Evolutionary conservation across 2,113 vertebrate species (phyloP).

Genomic region (Atherinomorus stipes): DNA sequence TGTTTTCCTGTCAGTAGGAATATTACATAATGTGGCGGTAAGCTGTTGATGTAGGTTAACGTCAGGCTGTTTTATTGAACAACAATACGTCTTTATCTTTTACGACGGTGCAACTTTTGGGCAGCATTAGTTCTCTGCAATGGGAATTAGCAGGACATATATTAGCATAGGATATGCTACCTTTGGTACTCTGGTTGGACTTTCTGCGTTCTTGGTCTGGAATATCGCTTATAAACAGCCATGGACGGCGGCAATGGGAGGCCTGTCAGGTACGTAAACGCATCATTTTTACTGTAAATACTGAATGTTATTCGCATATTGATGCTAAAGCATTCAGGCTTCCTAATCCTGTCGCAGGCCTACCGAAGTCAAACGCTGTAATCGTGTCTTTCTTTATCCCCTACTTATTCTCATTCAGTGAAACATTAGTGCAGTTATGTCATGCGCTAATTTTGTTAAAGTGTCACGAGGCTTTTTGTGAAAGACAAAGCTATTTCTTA

Average conservation of each 20-base stretch:
- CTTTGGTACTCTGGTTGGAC: constrained; percentile 83
- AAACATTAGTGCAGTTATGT: not conserved
- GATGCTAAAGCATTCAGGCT: not conserved
- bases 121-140: constrained; percentile 21
- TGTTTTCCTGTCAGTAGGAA: constrained; percentile 14
- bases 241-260: constrained; percentile 91
- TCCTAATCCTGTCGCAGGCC: not conserved
- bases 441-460: no score
- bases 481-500: no score
- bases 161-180: constrained; percentile 86
- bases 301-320: not conserved
- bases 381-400: not conserved
- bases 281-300: not conserved
- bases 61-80: not conserved
- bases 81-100: not conserved
- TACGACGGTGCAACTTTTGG: not conserved
- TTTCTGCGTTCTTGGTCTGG: constrained; percentile 91
- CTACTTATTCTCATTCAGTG: not conserved
- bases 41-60: constrained; percentile 40
- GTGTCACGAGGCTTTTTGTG: no score
- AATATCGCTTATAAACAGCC: constrained; percentile 88
- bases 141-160: constrained; percentile 74
- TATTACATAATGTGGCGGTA: constrained; percentile 73
- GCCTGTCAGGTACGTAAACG: constrained; percentile 87
- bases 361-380: not conserved